Conservation (phyloP, 2,113 vertebrate species). For the Mobula hypostoma region DNA sequence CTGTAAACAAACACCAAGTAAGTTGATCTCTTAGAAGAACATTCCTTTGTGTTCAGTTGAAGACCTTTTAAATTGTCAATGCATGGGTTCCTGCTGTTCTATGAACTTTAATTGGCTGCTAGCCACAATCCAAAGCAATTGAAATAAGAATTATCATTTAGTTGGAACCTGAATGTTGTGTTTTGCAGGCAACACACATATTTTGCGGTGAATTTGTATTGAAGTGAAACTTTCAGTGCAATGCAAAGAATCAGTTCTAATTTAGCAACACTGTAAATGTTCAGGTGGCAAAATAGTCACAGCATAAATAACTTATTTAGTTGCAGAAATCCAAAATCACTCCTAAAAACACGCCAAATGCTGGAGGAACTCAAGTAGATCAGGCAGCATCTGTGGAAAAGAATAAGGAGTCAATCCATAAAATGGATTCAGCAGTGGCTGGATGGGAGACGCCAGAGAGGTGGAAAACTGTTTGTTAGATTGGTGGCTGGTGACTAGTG, state of each 20-base stretch:
- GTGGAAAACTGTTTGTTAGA: no score
- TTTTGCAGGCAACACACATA: not conserved
- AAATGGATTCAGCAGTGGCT: no score
- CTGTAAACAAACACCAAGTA: slow-evolving; percentile 32
- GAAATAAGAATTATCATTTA: not conserved
- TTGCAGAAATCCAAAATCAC: not conserved
- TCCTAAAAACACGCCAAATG: no score
- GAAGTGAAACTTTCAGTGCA: not conserved
- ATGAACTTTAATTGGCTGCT: not conserved
- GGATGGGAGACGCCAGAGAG: no score
- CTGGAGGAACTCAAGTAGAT: no score
- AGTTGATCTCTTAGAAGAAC: not conserved
- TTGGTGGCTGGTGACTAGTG: no score
- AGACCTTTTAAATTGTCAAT: slow-evolving; percentile 8
- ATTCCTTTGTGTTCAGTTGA: slow-evolving; percentile 35
- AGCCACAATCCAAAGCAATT: not conserved
- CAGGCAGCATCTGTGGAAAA: no score
- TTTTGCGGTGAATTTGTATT: not conserved
- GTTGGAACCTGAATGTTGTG: not conserved
- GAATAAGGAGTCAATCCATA: no score
- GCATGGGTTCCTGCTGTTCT: not conserved
- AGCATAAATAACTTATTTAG: slow-evolving; percentile 3
- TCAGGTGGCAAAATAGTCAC: not conserved
- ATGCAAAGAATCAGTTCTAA: not conserved
- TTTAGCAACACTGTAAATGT: not conserved